Evolutionary conservation across 2,888 invertebrate species (phyloP), one percentile per base, ranked within the genome.

Genomic region (Endomychus coccineus): DNA sequence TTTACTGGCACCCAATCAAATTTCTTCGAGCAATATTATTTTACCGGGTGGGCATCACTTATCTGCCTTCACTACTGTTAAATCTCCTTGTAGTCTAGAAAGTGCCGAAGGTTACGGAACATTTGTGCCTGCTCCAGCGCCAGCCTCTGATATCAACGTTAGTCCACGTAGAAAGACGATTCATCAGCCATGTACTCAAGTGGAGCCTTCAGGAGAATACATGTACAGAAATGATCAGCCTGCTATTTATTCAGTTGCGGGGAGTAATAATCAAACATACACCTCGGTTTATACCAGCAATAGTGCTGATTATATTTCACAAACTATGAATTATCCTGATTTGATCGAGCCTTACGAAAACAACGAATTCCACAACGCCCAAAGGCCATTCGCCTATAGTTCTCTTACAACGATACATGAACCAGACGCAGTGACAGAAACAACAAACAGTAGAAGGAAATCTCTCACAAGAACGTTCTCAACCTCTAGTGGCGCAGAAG

Each of bases 161-260:
- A 74, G 73, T 53, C 71, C 73, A 1, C 67, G 71, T 42, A 64
- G 66, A 46, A 68, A 68, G 46, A 51, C 59, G 6, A 64, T 63
- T 39, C 62, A 64, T 37, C 64, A 64, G 25, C 55, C 45, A 48
- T 47, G 19, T 56, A 56, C 62, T 6, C 54, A 52, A 38, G 55
- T 57, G 10, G 59, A 53, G 9, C 47, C 57, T 3, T 57, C 56
- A 13, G 49, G 59, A 10, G 72, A 72, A 37, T 71, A 64, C 39
- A 52, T 68, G 29, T 73, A 68, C 48, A 59, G 69, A 32, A 66
- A 63, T 37, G 71, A 74, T 34, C 72, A 80, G 56, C 74, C 78
- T 11, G 81, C 81, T 21, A 83, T 83, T 57, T 83, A 83, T 58
- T 83, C 83, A 2, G 79, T 83, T 11, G 83, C 83, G 29, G 83